Conservation (phyloP, 2,113 vertebrate genomes). For the Lethenteron camtschaticum region DNA sequence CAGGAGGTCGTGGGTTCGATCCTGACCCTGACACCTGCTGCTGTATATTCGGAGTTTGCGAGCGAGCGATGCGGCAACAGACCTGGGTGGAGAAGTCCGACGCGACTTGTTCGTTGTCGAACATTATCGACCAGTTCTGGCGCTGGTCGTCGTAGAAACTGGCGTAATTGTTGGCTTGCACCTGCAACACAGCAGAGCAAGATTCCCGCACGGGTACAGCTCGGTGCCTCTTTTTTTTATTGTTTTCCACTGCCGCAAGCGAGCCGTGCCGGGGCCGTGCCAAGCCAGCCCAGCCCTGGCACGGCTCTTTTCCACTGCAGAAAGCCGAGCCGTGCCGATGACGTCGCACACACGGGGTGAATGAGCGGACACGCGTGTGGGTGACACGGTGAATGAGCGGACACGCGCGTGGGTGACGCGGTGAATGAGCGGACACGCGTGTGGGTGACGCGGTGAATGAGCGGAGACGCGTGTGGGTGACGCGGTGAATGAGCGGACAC, state of each 20-base stretch:
- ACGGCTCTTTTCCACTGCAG: not conserved
- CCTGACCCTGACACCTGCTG: not conserved
- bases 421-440: too few species aligned
- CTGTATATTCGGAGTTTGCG: not conserved
- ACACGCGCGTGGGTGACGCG: too few species aligned
- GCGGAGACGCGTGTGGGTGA: too few species aligned
- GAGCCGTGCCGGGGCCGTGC: not conserved
- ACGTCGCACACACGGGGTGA: too few species aligned
- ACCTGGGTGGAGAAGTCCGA: constrained; percentile 75
- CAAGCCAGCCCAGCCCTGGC: not conserved
- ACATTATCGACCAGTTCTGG: constrained; percentile 93
- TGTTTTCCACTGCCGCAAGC: not conserved
- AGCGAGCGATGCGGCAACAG: constrained; percentile 9
- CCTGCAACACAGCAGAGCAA: constrained; percentile 21
- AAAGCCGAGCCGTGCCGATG: not conserved
- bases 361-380: too few species aligned
- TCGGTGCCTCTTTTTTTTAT: not conserved
- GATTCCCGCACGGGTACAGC: not conserved
- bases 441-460: not conserved
- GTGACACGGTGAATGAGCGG: too few species aligned
- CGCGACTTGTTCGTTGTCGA: constrained; percentile 53
- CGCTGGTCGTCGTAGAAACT: constrained; percentile 86
- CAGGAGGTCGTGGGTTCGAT: too few species aligned
- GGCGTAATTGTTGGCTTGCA: constrained; percentile 63
- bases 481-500: too few species aligned